A percentile compares a stretch with the other conserved stretches of the same genome.
Conservation (phyloP, 2,888 invertebrate genomes). For the Steinernema scapterisci region DNA sequence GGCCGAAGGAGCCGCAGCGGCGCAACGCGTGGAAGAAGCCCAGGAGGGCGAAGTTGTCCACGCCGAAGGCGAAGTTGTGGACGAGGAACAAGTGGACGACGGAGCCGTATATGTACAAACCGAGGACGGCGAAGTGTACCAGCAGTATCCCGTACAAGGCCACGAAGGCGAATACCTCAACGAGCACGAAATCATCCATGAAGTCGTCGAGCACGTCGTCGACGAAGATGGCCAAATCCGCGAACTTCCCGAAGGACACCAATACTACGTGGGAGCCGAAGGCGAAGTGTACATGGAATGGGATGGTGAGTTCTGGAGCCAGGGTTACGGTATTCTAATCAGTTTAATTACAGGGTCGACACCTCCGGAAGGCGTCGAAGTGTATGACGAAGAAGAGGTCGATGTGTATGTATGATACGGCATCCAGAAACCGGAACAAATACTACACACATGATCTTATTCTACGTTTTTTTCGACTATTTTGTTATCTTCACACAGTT, state of each 20-base stretch:
- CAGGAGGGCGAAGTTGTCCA: neutral
- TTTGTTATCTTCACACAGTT: too few species aligned
- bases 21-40: neutral
- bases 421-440: neutral
- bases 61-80: neutral
- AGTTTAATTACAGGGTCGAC: neutral
- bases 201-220: neutral
- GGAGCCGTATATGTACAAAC: neutral
- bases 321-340: neutral
- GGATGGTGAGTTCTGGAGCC: neutral
- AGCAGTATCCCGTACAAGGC: neutral
- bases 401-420: neutral
- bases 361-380: conserved; percentile 6
- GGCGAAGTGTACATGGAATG: conserved; percentile 19
- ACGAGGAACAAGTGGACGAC: neutral
- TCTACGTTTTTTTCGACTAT: too few species aligned
- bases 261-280: neutral
- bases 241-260: neutral
- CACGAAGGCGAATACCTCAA: neutral
- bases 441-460: too few species aligned
- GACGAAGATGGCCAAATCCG: neutral
- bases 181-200: neutral
- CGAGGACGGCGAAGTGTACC: neutral
- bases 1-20: neutral
- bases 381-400: conserved; percentile 5